phyloP scores from a whole-genome alignment of 2,888 invertebrate genomes.

The Drosophila setosimentum region DNA sequence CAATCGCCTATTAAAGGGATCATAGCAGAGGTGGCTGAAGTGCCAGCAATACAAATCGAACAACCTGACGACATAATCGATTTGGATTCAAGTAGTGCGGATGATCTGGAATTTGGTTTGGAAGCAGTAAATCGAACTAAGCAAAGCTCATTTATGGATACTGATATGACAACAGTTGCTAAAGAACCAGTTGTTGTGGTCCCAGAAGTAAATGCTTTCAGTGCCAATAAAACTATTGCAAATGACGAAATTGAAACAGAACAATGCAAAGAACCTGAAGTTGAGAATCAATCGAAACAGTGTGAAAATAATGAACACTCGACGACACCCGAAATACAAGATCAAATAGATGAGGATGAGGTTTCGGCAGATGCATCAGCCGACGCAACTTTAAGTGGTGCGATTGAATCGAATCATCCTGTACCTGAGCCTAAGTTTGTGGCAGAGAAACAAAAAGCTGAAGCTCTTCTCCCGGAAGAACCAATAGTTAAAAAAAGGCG shows the following conservation, averaged over 20 bases:
- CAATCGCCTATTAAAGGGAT: neutral
- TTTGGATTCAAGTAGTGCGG: conserved; percentile 4
- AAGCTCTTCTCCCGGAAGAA: neutral
- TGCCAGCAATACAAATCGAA: neutral
- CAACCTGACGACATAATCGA: neutral
- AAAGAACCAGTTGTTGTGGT: neutral
- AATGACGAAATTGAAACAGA: neutral
- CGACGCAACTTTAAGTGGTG: neutral
- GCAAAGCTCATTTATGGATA: neutral
- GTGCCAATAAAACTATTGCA: neutral
- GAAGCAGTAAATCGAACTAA: neutral
- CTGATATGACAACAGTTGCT: neutral
- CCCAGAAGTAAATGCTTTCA: neutral
- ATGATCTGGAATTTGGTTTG: neutral
- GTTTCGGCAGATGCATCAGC: neutral
- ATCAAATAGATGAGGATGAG: neutral
- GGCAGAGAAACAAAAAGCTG: neutral
- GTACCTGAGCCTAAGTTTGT: neutral
- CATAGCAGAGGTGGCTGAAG: neutral
- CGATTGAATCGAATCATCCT: conserved; percentile 10
- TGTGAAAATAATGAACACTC: neutral
- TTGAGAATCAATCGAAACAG: neutral
- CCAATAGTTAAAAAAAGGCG: conserved; percentile 4
- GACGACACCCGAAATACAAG: neutral
- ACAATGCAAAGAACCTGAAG: neutral